These are phyloP conservation scores for Cremastinae sp. DNA, from an alignment of 2,888 invertebrate species.

Conservation along the genomic window DNA sequence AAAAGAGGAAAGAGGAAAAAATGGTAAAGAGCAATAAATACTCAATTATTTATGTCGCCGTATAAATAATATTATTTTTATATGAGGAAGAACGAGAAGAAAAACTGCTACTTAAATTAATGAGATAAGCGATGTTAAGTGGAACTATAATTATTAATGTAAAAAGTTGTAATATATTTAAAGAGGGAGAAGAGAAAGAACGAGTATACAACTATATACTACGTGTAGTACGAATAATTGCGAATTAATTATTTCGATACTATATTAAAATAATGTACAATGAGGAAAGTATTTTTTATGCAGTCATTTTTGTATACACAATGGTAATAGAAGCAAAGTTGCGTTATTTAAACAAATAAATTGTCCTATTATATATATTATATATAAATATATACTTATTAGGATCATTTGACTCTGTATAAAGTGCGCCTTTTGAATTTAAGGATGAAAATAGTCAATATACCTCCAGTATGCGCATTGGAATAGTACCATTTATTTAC, in stretches of 20 bases:
- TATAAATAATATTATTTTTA: conserved; percentile 72
- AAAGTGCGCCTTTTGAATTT: conserved; percentile 70
- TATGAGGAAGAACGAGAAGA: conserved; percentile 55
- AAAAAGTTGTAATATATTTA: conserved; percentile 77
- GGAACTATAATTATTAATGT: conserved; percentile 68
- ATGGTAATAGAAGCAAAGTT: conserved; percentile 65
- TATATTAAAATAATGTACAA: conserved; percentile 72
- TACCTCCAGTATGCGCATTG: conserved; percentile 74
- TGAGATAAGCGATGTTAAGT: conserved; percentile 67
- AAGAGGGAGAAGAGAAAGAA: conserved; percentile 62
- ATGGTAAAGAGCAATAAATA: conserved; percentile 64
- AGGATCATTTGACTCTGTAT: conserved; percentile 71
- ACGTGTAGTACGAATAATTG: conserved; percentile 61
- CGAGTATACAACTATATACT: conserved; percentile 17
- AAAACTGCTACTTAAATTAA: conserved; percentile 76
- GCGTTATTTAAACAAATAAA: conserved; percentile 72
- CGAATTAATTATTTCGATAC: conserved; percentile 66
- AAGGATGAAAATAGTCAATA: conserved; percentile 77
- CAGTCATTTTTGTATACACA: conserved; percentile 76
- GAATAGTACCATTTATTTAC: conserved; percentile 70
- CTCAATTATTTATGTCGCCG: conserved; percentile 77
- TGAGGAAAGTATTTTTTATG: conserved; percentile 72
- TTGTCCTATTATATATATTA: conserved; percentile 67
- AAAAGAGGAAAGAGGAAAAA: conserved; percentile 56
- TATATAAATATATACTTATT: conserved; percentile 51